Conservation (phyloP, 1,140 invertebrate genomes). For the Phenacoccus solenopsis region DNA sequence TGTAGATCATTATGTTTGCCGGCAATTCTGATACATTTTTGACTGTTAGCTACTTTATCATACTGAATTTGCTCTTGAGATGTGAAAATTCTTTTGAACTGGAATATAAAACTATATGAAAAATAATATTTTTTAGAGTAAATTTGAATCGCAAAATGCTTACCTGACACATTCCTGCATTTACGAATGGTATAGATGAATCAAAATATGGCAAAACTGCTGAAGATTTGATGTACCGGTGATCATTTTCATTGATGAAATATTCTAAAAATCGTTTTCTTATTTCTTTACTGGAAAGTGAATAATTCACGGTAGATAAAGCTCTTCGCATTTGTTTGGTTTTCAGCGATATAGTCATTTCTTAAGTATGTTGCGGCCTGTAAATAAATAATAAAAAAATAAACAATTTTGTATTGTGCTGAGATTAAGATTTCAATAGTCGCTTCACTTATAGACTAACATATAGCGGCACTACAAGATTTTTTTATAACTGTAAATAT, state of each 20-base stretch:
- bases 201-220: conserved; percentile 80
- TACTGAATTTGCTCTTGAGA: conserved; percentile 47
- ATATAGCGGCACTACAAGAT: no score
- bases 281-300: conserved; percentile 24
- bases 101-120: conserved; percentile 26
- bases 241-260: conserved; percentile 53
- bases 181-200: conserved; percentile 78
- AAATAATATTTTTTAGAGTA: no score
- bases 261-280: conserved; percentile 49
- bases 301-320: background rate
- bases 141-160: no score
- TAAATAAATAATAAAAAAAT: no score
- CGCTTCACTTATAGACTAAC: no score
- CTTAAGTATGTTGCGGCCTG: no score
- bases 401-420: no score
- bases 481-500: no score
- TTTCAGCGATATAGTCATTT: background rate
- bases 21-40: conserved; percentile 91
- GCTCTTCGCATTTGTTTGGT: background rate
- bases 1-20: conserved; percentile 96
- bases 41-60: conserved; percentile 64
- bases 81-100: conserved; percentile 91
- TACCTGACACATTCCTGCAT: conserved; percentile 98
- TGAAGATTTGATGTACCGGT: conserved; percentile 72
- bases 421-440: no score